Conservation (phyloP, 2,113 vertebrate species). For the Orycteropus afer region DNA sequence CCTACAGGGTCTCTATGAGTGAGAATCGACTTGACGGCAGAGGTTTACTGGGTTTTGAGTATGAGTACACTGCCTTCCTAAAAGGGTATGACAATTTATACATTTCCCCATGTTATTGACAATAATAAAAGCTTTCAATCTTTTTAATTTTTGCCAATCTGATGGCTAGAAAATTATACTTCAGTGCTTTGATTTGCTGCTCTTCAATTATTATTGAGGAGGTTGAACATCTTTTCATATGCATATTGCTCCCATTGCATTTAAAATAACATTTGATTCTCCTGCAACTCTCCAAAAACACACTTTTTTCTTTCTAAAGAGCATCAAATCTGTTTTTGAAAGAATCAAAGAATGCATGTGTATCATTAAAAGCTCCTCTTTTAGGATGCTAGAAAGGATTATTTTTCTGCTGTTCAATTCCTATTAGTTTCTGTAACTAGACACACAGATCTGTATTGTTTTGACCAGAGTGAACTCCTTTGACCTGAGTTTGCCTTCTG, state of each 20-base stretch:
- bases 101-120: not conserved
- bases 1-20: too few species aligned
- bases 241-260: not conserved
- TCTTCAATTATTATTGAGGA: constrained; percentile 20
- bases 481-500: constrained; percentile 41
- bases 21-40: not conserved
- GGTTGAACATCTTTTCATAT: not conserved
- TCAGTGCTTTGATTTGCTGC: constrained; percentile 12
- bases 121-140: constrained; percentile 35
- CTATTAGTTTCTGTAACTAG: constrained; percentile 28
- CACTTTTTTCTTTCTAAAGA: not conserved
- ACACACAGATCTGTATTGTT: not conserved
- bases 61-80: not conserved
- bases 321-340: not conserved
- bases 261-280: not conserved
- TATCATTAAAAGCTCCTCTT: not conserved
- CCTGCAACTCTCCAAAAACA: not conserved
- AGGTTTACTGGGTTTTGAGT: not conserved
- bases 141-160: not conserved
- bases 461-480: constrained; percentile 15
- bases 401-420: constrained; percentile 19
- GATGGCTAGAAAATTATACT: not conserved
- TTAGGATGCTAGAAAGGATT: not conserved
- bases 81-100: not conserved
- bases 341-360: not conserved